Base-by-base conservation (phyloP, 2,797 vertebrate species). In the Chaetodon trifasciatus region DNA sequence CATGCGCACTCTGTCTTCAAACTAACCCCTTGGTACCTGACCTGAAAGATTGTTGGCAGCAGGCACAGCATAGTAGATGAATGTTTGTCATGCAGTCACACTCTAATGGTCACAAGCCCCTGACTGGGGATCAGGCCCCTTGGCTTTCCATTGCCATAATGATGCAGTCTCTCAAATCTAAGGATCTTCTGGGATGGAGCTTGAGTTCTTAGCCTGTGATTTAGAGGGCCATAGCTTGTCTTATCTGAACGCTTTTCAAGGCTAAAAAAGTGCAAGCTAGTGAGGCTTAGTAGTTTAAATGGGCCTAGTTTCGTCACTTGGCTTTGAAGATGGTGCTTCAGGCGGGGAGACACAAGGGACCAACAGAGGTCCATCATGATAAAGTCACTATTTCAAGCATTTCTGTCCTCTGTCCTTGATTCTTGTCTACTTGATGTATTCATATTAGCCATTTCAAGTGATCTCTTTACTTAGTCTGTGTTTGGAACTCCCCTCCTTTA, bases 211-310 rank as follows among this genome's bases (percentile, higher is more conserved):
- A 76, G 91, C 86, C 85, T 89, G 82, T 92, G 92, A 92, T 91
- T 91, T 86, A 85, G 78, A 86, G 83, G 83, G 77, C 86, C 86
- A 70, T 71, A 69, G 88, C 88, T 82, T 82, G 73, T 87, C 83
- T 91, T 90, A 93, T 93, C 86, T 90, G 86, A 91, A 84, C 65
- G 64, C 79, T 91, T 92, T 92, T 92, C 85, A 89, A 90, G 89
- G 86, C 84, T 86, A 76, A 89, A 89, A 84, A 87, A 81, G 63
- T 86, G 81, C 83, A 81, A 72, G 85, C 88, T 72, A 67, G 73
- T 57, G 75, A 89, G 82, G 80, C 82, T 87, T 71, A 85, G 84
- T 89, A 82, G 78, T 91, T 90, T 84, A 87, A 91, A 86, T 80
- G 68, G 49, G 82, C 82, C 82, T 78, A 82, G 82, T 76, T 87